Evolutionary conservation across 2,888 invertebrate species (phyloP).

Genomic region (Alcis repandata): DNA sequence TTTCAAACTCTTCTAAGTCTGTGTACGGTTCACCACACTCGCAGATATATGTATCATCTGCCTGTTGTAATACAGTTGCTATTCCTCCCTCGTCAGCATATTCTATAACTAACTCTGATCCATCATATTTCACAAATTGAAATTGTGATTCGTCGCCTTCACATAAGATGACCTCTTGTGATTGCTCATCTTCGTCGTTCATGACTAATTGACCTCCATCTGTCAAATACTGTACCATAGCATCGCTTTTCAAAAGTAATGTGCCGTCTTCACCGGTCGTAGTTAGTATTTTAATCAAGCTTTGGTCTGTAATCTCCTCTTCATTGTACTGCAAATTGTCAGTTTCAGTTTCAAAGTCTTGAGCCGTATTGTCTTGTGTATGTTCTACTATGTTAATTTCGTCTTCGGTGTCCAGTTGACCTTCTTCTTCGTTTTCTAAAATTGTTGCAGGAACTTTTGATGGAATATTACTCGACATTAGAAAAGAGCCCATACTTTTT

Average conservation of each 20-base stretch:
- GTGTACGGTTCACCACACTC: conserved; percentile 80
- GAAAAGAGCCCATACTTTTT: conserved; percentile 71
- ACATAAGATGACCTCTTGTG: conserved; percentile 78
- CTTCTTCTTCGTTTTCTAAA: conserved; percentile 77
- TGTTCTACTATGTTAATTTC: conserved; percentile 65
- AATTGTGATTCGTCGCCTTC: conserved; percentile 81
- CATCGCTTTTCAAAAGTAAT: conserved; percentile 69
- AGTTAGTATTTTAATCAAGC: conserved; percentile 75
- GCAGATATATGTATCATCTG: conserved; percentile 77
- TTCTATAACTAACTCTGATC: conserved; percentile 78
- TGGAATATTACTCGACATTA: conserved; percentile 71
- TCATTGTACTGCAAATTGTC: conserved; percentile 25
- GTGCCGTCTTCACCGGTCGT: conserved; percentile 67
- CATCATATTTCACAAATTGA: conserved; percentile 79
- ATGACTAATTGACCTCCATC: conserved; percentile 62
- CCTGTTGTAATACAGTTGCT: conserved; percentile 75
- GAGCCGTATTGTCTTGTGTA: conserved; percentile 56
- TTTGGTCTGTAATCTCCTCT: conserved; percentile 59
- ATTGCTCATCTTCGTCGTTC: conserved; percentile 64
- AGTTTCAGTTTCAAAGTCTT: conserved; percentile 53
- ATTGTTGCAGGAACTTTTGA: conserved; percentile 80
- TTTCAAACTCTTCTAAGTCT: conserved; percentile 74
- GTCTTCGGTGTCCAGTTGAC: conserved; percentile 62
- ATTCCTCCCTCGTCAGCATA: conserved; percentile 79
- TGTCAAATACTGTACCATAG: conserved; percentile 64